Percentiles rank a stretch among this genome's conserved stretches.
Conservation (phyloP, 92 coral and sea anemone genomes). For the Hydrozoanthus gracilis region DNA sequence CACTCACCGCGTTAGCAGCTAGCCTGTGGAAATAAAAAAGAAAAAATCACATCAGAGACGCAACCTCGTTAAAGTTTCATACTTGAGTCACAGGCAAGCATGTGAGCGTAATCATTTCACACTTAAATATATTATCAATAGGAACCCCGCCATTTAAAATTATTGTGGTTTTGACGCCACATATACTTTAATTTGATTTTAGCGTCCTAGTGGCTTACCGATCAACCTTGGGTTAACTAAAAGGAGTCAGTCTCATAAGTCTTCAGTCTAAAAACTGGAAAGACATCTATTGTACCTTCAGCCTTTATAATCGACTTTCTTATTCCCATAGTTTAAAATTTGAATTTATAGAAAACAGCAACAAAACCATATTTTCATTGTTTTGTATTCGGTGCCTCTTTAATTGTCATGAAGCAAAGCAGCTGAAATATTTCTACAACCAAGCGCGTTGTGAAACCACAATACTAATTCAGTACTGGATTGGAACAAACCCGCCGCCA, state of each 20-base stretch:
- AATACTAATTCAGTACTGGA: neutral
- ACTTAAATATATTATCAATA: neutral
- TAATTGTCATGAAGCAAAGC: neutral
- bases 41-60: neutral
- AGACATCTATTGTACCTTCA: too few relatives aligned
- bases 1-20: constrained; percentile 47
- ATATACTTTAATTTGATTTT: neutral
- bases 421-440: neutral
- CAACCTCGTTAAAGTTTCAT: neutral
- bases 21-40: constrained; percentile 31
- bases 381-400: too few relatives aligned
- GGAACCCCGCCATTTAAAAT: neutral
- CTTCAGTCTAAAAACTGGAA: too few relatives aligned
- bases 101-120: neutral
- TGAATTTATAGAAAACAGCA: too few relatives aligned
- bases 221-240: neutral
- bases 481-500: neutral
- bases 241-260: neutral
- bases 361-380: too few relatives aligned
- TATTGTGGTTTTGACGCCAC: constrained; percentile 19
- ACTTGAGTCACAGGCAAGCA: neutral
- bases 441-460: neutral
- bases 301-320: too few relatives aligned
- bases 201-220: neutral
- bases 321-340: too few relatives aligned